A percentile compares a stretch with the other conserved stretches of the same genome.
Evolutionary conservation across 2,113 vertebrate genomes (phyloP).

Genomic region (Heliornis fulica): DNA sequence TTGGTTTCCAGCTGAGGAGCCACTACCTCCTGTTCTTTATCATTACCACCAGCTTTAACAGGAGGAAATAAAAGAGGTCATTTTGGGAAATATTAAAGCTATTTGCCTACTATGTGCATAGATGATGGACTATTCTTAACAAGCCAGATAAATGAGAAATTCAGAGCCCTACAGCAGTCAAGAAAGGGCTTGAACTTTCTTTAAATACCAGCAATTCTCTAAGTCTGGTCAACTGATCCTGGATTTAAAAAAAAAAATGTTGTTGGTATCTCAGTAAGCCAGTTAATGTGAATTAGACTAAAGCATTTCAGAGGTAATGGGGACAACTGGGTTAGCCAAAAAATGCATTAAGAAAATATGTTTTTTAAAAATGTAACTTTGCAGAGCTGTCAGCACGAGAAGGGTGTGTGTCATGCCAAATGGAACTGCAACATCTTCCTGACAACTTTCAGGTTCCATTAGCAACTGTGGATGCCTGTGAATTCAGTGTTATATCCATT

Average conservation of each 20-base stretch:
- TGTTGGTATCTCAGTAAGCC: constrained; percentile 17
- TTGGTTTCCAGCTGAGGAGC: neutral
- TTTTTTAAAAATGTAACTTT: constrained; percentile 16
- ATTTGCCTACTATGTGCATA: neutral
- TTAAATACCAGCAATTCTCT: neutral
- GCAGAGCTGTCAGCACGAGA: neutral
- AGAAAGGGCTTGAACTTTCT: constrained; percentile 30
- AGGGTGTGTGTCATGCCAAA: neutral
- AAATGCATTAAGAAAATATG: constrained; percentile 57
- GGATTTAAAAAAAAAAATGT: constrained; percentile 28
- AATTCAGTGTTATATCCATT: constrained; percentile 43
- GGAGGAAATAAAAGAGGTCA: neutral
- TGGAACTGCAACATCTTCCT: neutral
- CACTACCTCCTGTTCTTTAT: neutral
- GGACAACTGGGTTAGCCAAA: neutral
- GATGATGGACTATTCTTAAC: neutral
- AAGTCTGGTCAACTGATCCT: constrained; percentile 26
- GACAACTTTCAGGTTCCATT: constrained; percentile 21
- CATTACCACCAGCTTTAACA: neutral
- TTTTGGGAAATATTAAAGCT: neutral
- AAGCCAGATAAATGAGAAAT: neutral
- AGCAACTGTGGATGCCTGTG: neutral
- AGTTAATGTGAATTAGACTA: constrained; percentile 11
- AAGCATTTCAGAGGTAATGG: constrained; percentile 40
- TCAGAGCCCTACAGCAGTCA: constrained; percentile 31